Base-by-base conservation (phyloP, 2,888 invertebrate species). In the Caenorhabditis panamensis region DNA sequence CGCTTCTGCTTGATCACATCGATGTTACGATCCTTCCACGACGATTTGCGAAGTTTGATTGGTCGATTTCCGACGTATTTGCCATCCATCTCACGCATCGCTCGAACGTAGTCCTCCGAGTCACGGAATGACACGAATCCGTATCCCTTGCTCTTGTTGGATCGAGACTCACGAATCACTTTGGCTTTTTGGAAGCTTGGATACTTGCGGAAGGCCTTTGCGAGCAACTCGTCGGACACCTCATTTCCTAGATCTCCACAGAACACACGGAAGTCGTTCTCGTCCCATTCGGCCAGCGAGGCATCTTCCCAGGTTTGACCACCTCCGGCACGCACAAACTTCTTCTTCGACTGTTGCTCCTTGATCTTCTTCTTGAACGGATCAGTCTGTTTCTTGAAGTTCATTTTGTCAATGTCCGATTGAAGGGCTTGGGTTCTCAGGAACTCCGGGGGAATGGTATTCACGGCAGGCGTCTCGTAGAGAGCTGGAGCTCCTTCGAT, bases 231-330 rank as follows among this genome's bases (percentile, higher is more conserved):
- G 91, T 99, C 99, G 0, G 97, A 98, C 26, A 99, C 86, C 92
- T 99, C 98, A 92, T 99, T 99, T 18, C 99, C 99, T 56, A 99
- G 93, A 93, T 99, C 99, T n/a, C 99, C 99, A 91, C 97, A 97
- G 92, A 99, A 99, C 92, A 99, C 95, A 84, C 99, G 93, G 92
- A 97, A 99, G 93, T 99, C 99, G 93, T 94, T 94, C 86, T 96
- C 95, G n/a, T 96, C 95, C 99, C 98, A 99, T 91, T 99, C 99
- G 20, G 94, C 92, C 66, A 99, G 92, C 0, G 96, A 95, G 24
- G 94, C 93, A 92, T 99, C 99, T 92, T 99, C 98, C 99, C 99
- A 99, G 0, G 95, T 94, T 84, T 89, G 87, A 37, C 90, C 90
- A 18, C 90, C 90, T 22, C 87, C 90, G 6, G 83, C 78, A 28